Conservation (phyloP, 2,888 invertebrate species). For the Panzeria rudis region DNA sequence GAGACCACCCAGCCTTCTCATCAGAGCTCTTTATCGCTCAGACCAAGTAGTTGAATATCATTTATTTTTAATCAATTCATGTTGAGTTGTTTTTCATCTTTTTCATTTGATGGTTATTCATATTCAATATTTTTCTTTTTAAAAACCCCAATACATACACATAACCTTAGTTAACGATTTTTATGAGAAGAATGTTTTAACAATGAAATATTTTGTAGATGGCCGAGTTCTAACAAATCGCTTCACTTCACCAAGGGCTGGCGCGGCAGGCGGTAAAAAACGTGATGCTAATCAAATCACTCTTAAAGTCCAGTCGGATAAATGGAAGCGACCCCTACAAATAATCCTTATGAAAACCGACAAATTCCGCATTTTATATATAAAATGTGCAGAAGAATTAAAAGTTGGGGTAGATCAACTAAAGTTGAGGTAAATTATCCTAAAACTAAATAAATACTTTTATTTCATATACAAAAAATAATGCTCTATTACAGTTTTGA, state of each 20-base stretch:
- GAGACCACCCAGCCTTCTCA: no score
- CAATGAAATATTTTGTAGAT: slow-evolving; percentile 70
- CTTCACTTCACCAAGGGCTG: slow-evolving; percentile 50
- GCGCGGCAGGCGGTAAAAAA: slow-evolving; percentile 35
- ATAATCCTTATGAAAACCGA: slow-evolving; percentile 77
- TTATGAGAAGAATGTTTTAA: not conserved
- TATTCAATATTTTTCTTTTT: no score
- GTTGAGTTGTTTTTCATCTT: no score
- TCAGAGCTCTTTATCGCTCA: no score
- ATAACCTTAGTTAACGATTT: not conserved
- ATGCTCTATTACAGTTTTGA: slow-evolving; percentile 77
- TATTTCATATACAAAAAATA: not conserved
- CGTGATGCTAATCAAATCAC: slow-evolving; percentile 75
- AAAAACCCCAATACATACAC: not conserved
- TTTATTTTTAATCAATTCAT: no score
- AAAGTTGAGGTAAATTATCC: slow-evolving; percentile 67
- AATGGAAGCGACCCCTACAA: slow-evolving; percentile 78
- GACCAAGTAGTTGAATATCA: no score
- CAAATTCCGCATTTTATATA: slow-evolving; percentile 78
- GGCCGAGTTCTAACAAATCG: slow-evolving; percentile 74
- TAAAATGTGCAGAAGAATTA: slow-evolving; percentile 80
- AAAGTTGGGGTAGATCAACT: slow-evolving; percentile 73
- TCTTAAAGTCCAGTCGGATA: slow-evolving; percentile 80
- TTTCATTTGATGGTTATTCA: no score
- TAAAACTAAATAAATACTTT: not conserved